Percentiles rank a stretch among this genome's conserved stretches.
These are phyloP conservation scores for Xiphorhynchus erythropygius DNA, from an alignment of 2,797 vertebrate species.

Conservation along the genomic window DNA sequence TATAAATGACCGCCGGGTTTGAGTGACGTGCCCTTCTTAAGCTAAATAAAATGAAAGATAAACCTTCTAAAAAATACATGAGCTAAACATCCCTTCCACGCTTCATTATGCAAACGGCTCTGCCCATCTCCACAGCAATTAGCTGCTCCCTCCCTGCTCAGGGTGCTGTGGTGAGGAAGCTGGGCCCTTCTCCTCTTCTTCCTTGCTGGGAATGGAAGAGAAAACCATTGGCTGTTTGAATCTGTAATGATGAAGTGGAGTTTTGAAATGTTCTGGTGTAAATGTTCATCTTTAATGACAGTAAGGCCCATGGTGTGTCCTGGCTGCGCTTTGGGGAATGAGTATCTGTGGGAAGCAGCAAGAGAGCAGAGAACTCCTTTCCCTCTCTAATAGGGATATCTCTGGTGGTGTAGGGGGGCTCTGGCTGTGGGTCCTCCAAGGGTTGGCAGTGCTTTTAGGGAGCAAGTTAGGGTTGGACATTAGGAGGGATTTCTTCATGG, in stretches of 20 bases:
- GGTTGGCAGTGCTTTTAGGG: accelerated
- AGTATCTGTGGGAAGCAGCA: accelerated
- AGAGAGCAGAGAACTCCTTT: accelerated
- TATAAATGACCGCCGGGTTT: conserved; percentile 72
- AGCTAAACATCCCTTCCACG: conserved; percentile 69
- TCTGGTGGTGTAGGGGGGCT: accelerated
- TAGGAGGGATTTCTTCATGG: neutral
- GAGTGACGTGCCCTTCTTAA: conserved; percentile 81
- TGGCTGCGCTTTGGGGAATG: accelerated
- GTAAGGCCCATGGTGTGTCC: accelerated
- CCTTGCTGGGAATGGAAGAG: neutral
- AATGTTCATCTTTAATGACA: accelerated
- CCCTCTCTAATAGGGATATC: neutral
- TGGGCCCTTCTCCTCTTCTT: neutral
- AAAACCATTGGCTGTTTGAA: accelerated
- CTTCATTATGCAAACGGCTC: conserved; percentile 78
- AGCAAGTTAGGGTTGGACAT: accelerated
- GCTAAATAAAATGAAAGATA: conserved; percentile 78
- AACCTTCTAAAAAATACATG: conserved; percentile 79
- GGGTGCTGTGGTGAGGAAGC: neutral
- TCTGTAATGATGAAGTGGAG: accelerated
- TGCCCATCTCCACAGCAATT: conserved; percentile 64
- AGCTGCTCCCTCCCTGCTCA: conserved; percentile 42
- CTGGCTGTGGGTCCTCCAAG: accelerated
- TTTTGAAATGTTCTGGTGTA: neutral